Conservation (phyloP, 2,113 vertebrate genomes). For the Gulo gulo region DNA sequence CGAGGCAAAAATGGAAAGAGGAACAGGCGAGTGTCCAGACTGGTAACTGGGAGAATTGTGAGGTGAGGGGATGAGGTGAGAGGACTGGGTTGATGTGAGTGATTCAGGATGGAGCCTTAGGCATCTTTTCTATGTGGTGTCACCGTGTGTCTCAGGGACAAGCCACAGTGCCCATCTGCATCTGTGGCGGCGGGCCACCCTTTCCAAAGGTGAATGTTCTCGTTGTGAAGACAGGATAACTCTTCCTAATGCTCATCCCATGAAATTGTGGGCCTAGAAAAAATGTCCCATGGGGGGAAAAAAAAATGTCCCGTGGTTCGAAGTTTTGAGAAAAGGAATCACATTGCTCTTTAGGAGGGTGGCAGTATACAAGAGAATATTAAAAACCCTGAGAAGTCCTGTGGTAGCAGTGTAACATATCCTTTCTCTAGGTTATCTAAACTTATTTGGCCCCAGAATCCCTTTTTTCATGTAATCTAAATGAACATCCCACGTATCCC, state of each 20-base stretch:
- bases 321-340: not conserved
- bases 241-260: not conserved
- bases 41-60: too few species aligned
- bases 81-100: too few species aligned
- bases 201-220: not conserved
- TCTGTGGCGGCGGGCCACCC: not conserved
- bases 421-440: not conserved
- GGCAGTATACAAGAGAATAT: not conserved
- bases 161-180: not conserved
- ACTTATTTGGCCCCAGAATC: not conserved
- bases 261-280: not conserved
- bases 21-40: not conserved
- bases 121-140: not conserved
- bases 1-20: not conserved
- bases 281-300: too few species aligned
- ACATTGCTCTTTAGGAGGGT: not conserved
- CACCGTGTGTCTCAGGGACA: not conserved
- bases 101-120: not conserved
- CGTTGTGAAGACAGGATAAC: not conserved
- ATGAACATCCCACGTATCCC: not conserved
- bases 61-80: not conserved
- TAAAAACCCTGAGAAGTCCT: not conserved
- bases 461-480: not conserved
- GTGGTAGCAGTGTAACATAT: not conserved
- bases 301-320: too few species aligned